Percentiles rank a stretch among this genome's conserved stretches.
phyloP scores from a whole-genome alignment of 1,140 invertebrate genomes.

The Contarinia nasturtii region DNA sequence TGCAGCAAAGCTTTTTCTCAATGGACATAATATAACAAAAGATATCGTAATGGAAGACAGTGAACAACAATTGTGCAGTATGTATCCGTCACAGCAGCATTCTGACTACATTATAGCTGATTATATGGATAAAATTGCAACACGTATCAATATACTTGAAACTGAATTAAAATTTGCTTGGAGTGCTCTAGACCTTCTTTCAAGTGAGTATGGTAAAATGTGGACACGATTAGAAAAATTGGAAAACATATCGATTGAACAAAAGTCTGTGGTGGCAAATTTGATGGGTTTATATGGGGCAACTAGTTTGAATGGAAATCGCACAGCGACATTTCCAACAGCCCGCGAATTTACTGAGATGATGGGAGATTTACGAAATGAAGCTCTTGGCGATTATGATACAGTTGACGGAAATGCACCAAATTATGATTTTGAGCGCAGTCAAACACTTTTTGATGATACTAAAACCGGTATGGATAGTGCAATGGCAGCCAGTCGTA shows the following conservation, averaged over 20 bases:
- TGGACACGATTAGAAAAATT: slow-evolving; percentile 81
- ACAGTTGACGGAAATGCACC: background rate
- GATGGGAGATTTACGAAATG: slow-evolving; percentile 6
- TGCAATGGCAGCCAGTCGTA: no score
- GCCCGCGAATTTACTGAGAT: slow-evolving; percentile 8
- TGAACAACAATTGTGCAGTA: slow-evolving; percentile 16
- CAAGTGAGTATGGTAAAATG: slow-evolving; percentile 84
- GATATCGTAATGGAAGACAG: slow-evolving; percentile 3
- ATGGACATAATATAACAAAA: no score
- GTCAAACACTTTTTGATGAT: no score
- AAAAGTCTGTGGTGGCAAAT: slow-evolving; percentile 79
- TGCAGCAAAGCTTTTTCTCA: no score
- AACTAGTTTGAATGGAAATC: background rate
- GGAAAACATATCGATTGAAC: slow-evolving; percentile 72
- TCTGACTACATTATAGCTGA: slow-evolving; percentile 56
- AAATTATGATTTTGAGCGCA: no score
- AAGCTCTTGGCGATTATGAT: slow-evolving; percentile 3
- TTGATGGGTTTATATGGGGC: slow-evolving; percentile 55
- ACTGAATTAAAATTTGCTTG: slow-evolving; percentile 81
- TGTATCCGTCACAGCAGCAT: slow-evolving; percentile 18
- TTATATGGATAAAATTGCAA: slow-evolving; percentile 75
- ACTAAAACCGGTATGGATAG: no score
- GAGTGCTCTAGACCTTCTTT: slow-evolving; percentile 74
- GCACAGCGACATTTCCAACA: slow-evolving; percentile 3
- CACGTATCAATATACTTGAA: slow-evolving; percentile 66